These are phyloP conservation scores for Cairina moschata DNA, from an alignment of 2,113 vertebrate species.

Conservation along the genomic window DNA sequence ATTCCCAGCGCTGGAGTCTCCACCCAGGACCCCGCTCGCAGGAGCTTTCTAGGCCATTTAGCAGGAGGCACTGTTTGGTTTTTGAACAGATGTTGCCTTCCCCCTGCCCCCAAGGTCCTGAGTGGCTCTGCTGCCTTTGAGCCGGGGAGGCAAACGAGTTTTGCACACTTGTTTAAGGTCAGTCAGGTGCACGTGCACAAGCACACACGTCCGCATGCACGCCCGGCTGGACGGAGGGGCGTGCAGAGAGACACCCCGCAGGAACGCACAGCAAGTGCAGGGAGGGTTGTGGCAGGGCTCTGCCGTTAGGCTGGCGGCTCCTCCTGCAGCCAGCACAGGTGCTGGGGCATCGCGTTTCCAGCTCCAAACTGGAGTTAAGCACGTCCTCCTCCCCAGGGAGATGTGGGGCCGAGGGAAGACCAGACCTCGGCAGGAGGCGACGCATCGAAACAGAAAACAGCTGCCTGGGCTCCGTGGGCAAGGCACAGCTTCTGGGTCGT, in stretches of 20 bases:
- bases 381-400: background rate
- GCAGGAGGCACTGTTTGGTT: slow-evolving; percentile 83
- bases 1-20: slow-evolving; percentile 77
- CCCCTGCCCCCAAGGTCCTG: slow-evolving; percentile 28
- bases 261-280: background rate
- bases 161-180: slow-evolving; percentile 61
- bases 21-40: slow-evolving; percentile 72
- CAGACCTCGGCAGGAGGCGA: background rate
- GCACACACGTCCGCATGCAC: background rate
- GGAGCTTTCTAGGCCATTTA: slow-evolving; percentile 86
- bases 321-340: background rate
- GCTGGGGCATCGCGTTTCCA: background rate
- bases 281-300: background rate
- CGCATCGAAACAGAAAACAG: background rate
- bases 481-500: background rate
- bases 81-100: slow-evolving; percentile 81
- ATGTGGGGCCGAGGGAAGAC: background rate
- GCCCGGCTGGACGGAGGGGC: background rate
- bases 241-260: background rate
- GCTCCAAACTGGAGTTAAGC: background rate
- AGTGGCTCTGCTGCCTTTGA: slow-evolving; percentile 56
- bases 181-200: slow-evolving; percentile 44
- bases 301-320: background rate
- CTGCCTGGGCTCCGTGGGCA: background rate
- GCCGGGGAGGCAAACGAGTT: slow-evolving; percentile 58